Conservation (phyloP, 2,113 vertebrate genomes). For the Oceanites oceanicus region DNA sequence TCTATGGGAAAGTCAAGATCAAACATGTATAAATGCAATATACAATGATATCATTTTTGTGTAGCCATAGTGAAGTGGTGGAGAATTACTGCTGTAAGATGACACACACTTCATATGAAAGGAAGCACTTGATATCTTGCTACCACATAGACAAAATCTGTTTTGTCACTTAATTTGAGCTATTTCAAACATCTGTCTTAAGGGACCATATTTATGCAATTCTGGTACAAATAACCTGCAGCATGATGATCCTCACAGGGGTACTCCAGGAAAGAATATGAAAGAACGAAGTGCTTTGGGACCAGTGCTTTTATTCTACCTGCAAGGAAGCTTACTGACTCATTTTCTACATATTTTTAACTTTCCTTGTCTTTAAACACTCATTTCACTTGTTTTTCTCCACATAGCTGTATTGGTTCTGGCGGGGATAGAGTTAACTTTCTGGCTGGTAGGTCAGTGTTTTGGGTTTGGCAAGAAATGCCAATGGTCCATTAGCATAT, state of each 20-base stretch:
- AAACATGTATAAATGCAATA: conserved; percentile 12
- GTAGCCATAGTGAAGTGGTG: neutral
- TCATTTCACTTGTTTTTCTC: neutral
- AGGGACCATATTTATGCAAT: neutral
- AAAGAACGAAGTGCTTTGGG: neutral
- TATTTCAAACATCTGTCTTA: neutral
- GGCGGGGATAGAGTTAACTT: no score
- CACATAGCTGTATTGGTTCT: no score
- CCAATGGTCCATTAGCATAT: no score
- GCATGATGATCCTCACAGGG: neutral
- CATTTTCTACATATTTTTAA: neutral
- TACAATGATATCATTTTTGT: neutral
- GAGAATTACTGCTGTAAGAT: neutral
- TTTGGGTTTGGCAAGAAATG: no score
- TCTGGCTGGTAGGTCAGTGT: no score
- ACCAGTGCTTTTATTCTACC: neutral
- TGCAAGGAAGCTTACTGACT: neutral
- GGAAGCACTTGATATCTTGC: neutral
- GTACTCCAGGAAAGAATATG: neutral
- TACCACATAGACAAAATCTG: neutral
- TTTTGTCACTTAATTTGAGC: neutral
- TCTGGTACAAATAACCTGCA: neutral
- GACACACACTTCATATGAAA: neutral
- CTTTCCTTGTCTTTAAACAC: neutral
- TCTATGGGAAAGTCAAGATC: conserved; percentile 29